Conservation (phyloP, 2,888 invertebrate species). For the Calameuta filiformis region DNA sequence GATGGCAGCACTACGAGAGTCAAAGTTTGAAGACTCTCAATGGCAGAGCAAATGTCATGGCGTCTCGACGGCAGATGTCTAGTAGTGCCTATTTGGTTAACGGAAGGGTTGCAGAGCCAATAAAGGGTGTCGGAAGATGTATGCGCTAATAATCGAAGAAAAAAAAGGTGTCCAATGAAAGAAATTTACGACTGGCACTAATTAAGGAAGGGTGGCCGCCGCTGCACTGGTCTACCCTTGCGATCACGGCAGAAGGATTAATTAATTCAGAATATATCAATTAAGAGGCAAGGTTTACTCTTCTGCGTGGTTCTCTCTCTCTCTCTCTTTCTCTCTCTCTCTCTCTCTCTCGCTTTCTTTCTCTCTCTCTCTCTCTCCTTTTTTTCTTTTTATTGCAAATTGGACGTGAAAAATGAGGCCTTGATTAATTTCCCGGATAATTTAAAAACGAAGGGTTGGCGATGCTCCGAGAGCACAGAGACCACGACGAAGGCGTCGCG, state of each 20-base stretch:
- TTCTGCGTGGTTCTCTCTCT: slow-evolving; percentile 42
- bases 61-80: slow-evolving; percentile 49
- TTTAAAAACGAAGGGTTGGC: slow-evolving; percentile 66
- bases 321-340: slow-evolving; percentile 16
- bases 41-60: not conserved
- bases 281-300: slow-evolving; percentile 66
- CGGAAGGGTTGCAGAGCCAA: slow-evolving; percentile 54
- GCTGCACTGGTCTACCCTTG: slow-evolving; percentile 24
- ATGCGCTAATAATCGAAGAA: slow-evolving; percentile 67
- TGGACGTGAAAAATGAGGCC: slow-evolving; percentile 67
- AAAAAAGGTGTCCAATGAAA: slow-evolving; percentile 65
- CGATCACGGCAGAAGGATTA: slow-evolving; percentile 53
- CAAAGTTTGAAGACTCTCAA: not conserved
- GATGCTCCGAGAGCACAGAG: slow-evolving; percentile 10
- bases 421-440: slow-evolving; percentile 67
- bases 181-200: slow-evolving; percentile 65
- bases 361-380: slow-evolving; percentile 20
- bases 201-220: slow-evolving; percentile 60
- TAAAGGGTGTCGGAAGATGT: slow-evolving; percentile 62
- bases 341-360: slow-evolving; percentile 10
- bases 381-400: slow-evolving; percentile 64
- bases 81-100: slow-evolving; percentile 39
- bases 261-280: slow-evolving; percentile 67
- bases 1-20: not conserved
- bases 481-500: slow-evolving; percentile 19